These are phyloP conservation scores for Melinopterus prodromus DNA, from an alignment of 2,888 invertebrate species.

Conservation along the genomic window DNA sequence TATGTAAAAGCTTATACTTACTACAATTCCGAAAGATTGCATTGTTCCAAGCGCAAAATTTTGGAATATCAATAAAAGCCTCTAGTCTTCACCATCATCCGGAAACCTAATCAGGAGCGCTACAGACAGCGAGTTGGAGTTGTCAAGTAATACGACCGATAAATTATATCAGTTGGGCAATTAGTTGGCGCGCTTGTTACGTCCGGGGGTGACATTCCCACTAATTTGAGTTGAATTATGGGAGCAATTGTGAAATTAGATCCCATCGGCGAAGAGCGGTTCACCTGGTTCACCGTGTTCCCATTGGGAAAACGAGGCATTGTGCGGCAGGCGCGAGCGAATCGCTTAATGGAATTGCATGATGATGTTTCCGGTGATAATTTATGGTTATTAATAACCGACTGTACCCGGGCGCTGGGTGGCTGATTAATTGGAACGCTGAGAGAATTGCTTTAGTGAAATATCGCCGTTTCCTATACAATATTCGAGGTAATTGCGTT, in stretches of 20 bases:
- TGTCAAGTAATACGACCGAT: slow-evolving; percentile 51
- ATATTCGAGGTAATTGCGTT: not conserved
- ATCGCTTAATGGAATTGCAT: slow-evolving; percentile 56
- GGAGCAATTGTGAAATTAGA: slow-evolving; percentile 60
- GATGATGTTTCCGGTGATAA: slow-evolving; percentile 57
- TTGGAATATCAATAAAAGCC: not conserved
- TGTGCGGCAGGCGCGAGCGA: slow-evolving; percentile 22
- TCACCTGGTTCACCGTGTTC: slow-evolving; percentile 18
- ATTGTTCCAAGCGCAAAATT: too few relatives aligned
- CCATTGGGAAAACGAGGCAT: slow-evolving; percentile 6
- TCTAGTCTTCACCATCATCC: not conserved
- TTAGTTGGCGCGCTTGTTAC: slow-evolving; percentile 43
- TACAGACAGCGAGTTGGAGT: slow-evolving; percentile 30
- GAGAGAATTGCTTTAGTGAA: slow-evolving; percentile 28
- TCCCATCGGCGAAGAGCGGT: slow-evolving; percentile 34
- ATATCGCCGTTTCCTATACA: slow-evolving; percentile 40
- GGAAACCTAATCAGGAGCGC: not conserved
- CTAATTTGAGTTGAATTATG: slow-evolving; percentile 56
- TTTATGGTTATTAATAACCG: slow-evolving; percentile 58
- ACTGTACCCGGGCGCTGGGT: slow-evolving; percentile 38
- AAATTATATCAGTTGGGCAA: slow-evolving; percentile 55
- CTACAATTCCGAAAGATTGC: too few relatives aligned
- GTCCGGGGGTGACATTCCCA: slow-evolving; percentile 45
- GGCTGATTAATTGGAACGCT: slow-evolving; percentile 18
- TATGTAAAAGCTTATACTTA: too few relatives aligned